These are phyloP conservation scores for Chiroxiphia lanceolata DNA, from an alignment of 2,797 vertebrate species.

Conservation along the genomic window DNA sequence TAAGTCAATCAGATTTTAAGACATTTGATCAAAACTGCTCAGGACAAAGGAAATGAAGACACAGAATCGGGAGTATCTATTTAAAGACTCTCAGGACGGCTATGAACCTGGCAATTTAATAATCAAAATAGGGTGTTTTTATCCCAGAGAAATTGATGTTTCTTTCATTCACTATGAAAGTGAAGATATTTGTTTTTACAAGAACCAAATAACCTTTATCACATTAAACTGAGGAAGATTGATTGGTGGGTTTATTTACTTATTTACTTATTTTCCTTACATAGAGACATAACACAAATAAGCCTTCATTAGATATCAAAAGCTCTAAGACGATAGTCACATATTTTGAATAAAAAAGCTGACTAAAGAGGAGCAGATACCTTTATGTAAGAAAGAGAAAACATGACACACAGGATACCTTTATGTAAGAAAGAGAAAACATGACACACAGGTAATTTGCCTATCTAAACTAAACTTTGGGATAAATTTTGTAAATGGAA, in stretches of 20 bases:
- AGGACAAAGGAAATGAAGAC: not conserved
- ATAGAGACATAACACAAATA: not conserved
- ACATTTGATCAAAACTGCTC: not conserved
- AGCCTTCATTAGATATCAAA: not conserved
- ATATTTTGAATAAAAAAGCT: not conserved
- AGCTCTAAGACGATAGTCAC: not conserved
- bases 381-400: not conserved
- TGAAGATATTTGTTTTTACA: not conserved
- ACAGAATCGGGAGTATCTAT: not conserved
- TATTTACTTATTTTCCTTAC: not conserved
- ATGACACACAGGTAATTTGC: not conserved
- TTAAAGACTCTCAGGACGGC: not conserved
- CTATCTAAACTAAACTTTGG: not conserved
- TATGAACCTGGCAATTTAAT: not conserved
- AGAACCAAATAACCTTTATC: not conserved
- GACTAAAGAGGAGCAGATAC: not conserved
- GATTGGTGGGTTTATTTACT: not conserved
- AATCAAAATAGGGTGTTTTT: not conserved
- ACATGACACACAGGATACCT: not conserved
- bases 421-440: not conserved
- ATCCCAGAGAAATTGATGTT: not conserved
- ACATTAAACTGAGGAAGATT: not conserved
- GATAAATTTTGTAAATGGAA: not conserved
- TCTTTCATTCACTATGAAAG: not conserved
- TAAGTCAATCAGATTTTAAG: not conserved